Evolutionary conservation across 1,140 invertebrate species (phyloP).

Genomic region (Babylonia areolata): DNA sequence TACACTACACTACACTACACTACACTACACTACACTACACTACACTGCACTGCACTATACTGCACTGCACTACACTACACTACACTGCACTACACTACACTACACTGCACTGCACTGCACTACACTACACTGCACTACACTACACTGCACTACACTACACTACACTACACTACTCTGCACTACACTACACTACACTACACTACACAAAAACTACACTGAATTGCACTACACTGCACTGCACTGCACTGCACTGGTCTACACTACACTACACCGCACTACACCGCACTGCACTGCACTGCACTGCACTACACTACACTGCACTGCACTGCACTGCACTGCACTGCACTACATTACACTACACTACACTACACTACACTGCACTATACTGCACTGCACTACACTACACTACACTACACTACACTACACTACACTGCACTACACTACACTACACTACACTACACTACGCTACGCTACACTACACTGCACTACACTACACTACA

Average conservation of each 20-base stretch:
- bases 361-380: no score
- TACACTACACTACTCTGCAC: constrained; percentile 34
- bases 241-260: neutral
- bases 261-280: neutral
- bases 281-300: neutral
- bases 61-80: neutral
- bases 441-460: no score
- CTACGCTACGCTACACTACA: no score
- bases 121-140: constrained; percentile 41
- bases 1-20: constrained; percentile 32
- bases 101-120: neutral
- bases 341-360: no score
- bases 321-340: no score
- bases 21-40: constrained; percentile 9
- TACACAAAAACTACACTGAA: neutral
- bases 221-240: neutral
- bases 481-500: no score
- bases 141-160: constrained; percentile 20
- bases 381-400: no score
- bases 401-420: no score
- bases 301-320: neutral
- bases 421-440: no score
- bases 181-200: neutral
- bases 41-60: constrained; percentile 41
- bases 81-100: neutral